These are phyloP conservation scores for Drosophila robusta DNA, from an alignment of 2,888 invertebrate genomes.

Conservation along the genomic window DNA sequence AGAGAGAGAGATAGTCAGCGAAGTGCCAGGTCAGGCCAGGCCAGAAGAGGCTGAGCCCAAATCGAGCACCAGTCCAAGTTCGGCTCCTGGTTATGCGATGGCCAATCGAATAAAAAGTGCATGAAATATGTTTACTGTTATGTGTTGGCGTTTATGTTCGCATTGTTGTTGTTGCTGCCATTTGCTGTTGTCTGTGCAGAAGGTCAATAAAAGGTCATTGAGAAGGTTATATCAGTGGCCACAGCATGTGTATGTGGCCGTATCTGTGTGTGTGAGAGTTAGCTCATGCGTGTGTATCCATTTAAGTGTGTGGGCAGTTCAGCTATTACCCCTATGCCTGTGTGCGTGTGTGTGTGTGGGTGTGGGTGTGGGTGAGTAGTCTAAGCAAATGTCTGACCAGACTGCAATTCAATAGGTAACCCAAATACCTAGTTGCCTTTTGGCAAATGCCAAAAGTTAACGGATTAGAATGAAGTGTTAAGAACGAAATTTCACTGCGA, in stretches of 20 bases:
- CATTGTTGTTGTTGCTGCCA: constrained; percentile 25
- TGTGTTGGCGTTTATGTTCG: constrained; percentile 69
- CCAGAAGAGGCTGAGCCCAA: not conserved
- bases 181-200: constrained; percentile 49
- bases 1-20: not conserved
- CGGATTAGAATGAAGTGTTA: constrained; percentile 68
- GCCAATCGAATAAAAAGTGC: constrained; percentile 68
- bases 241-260: constrained; percentile 15
- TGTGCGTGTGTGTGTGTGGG: constrained; percentile 7
- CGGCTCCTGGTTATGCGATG: constrained; percentile 49
- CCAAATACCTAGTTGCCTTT: constrained; percentile 54
- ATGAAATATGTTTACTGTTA: constrained; percentile 72
- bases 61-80: constrained; percentile 25
- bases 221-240: constrained; percentile 62
- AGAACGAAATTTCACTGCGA: constrained; percentile 23
- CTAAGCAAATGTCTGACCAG: constrained; percentile 38
- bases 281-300: constrained; percentile 26
- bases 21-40: not conserved
- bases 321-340: not conserved
- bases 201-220: constrained; percentile 73
- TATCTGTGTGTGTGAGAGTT: constrained; percentile 11
- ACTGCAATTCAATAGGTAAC: constrained; percentile 65
- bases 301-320: constrained; percentile 23
- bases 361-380: constrained; percentile 6
- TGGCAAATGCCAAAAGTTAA: constrained; percentile 61